Conservation (phyloP, 2,797 vertebrate species). For the Chiloscyllium punctatum region DNA sequence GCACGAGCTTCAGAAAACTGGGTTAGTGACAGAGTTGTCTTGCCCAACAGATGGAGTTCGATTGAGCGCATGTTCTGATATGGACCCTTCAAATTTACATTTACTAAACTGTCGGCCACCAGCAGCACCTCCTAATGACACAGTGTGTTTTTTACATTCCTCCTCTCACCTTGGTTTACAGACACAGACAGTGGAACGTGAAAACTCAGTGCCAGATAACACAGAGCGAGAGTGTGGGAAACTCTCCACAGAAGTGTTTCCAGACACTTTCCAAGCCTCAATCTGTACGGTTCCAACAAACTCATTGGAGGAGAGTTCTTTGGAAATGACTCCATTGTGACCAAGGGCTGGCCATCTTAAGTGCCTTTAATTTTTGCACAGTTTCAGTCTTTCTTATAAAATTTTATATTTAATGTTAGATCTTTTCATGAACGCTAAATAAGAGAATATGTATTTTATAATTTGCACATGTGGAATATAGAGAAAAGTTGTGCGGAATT, state of each 20-base stretch:
- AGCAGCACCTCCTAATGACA: slow-evolving; percentile 58
- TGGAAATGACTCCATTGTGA: neutral
- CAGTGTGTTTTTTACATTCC: slow-evolving; percentile 56
- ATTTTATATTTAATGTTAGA: slow-evolving; percentile 24
- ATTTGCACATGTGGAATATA: neutral
- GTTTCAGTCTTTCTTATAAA: slow-evolving; percentile 26
- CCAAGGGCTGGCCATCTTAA: neutral
- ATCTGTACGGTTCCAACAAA: neutral
- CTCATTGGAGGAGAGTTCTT: neutral
- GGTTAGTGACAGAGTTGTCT: slow-evolving; percentile 42
- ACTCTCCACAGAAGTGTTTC: neutral
- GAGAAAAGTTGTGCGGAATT: slow-evolving; percentile 1
- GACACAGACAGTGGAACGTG: slow-evolving; percentile 48
- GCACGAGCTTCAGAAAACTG: slow-evolving; percentile 46
- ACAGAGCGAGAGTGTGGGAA: neutral
- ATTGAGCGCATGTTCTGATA: slow-evolving; percentile 43
- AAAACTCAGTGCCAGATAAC: slow-evolving; percentile 47
- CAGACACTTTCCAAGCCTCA: neutral
- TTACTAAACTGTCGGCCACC: slow-evolving; percentile 65
- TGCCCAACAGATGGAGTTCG: slow-evolving; percentile 41
- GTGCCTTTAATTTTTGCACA: slow-evolving; percentile 31
- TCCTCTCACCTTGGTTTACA: slow-evolving; percentile 53
- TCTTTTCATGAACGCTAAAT: neutral
- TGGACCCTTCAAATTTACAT: slow-evolving; percentile 50
- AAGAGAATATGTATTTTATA: slow-evolving; percentile 12